Conservation (phyloP, 2,113 vertebrate genomes). For the Charadrius vociferus region DNA sequence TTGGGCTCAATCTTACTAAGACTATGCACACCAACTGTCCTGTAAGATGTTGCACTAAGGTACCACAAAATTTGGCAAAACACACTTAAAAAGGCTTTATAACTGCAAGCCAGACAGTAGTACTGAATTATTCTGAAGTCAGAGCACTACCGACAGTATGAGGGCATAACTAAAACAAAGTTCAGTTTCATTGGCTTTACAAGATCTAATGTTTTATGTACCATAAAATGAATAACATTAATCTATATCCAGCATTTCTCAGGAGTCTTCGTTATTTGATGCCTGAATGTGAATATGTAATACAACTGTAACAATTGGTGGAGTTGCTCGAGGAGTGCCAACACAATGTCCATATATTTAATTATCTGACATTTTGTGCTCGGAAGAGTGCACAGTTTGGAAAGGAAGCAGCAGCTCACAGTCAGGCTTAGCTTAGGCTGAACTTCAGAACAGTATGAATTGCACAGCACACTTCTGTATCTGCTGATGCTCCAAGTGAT, state of each 20-base stretch:
- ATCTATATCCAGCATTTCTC: neutral
- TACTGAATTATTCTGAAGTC: neutral
- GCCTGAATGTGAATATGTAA: neutral
- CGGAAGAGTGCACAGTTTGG: neutral
- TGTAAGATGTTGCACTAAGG: neutral
- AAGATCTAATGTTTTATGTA: neutral
- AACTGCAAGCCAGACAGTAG: neutral
- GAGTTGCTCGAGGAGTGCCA: neutral
- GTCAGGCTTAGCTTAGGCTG: neutral
- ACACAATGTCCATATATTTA: neutral
- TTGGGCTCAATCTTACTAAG: neutral
- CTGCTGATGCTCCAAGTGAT: neutral
- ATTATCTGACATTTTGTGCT: neutral
- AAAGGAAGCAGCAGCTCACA: neutral
- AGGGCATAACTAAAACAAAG: neutral
- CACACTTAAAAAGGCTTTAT: neutral
- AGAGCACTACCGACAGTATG: neutral
- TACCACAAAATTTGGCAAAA: neutral
- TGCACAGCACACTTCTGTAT: neutral
- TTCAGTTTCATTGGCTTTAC: neutral
- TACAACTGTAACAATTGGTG: neutral
- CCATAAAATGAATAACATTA: neutral
- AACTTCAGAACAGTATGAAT: neutral
- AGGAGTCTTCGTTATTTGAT: neutral
- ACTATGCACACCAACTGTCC: neutral